phyloP scores from a whole-genome alignment of 2,797 vertebrate genomes.

The Lemur catta region DNA sequence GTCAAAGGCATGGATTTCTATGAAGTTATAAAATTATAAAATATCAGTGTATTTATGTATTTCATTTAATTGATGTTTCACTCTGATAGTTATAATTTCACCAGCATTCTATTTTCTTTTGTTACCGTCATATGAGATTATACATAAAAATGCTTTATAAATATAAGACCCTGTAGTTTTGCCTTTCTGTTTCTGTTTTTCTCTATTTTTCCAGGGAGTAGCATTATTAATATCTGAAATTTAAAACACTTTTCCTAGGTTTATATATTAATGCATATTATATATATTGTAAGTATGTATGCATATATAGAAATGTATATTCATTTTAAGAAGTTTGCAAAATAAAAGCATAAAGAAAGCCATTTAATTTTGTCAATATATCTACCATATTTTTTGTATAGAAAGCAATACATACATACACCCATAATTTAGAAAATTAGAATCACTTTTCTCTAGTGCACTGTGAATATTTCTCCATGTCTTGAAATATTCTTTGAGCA shows the following conservation, averaged over 20 bases:
- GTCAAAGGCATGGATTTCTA: not conserved
- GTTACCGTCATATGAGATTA: conserved; percentile 18
- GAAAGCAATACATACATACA: not conserved
- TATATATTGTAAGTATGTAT: not conserved
- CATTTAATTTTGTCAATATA: not conserved
- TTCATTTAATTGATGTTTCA: conserved; percentile 3
- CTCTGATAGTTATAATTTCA: conserved; percentile 15
- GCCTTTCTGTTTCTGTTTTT: not conserved
- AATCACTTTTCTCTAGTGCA: not conserved
- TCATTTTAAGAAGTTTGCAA: conserved; percentile 21
- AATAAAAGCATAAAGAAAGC: conserved; percentile 3
- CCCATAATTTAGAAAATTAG: not conserved
- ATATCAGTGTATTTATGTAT: conserved; percentile 11
- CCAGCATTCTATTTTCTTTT: not conserved
- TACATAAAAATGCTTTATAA: conserved; percentile 16
- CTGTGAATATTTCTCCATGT: not conserved
- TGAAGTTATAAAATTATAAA: conserved; percentile 25
- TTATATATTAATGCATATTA: not conserved
- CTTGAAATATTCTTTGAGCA: conserved; percentile 1
- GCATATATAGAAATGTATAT: not conserved
- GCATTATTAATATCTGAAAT: conserved; percentile 3
- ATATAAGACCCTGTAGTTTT: not conserved
- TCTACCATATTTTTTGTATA: not conserved
- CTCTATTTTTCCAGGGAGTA: not conserved
- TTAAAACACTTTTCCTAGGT: not conserved